Base-by-base conservation (phyloP, 2,888 invertebrate species). In the Drosophila anomelani region DNA sequence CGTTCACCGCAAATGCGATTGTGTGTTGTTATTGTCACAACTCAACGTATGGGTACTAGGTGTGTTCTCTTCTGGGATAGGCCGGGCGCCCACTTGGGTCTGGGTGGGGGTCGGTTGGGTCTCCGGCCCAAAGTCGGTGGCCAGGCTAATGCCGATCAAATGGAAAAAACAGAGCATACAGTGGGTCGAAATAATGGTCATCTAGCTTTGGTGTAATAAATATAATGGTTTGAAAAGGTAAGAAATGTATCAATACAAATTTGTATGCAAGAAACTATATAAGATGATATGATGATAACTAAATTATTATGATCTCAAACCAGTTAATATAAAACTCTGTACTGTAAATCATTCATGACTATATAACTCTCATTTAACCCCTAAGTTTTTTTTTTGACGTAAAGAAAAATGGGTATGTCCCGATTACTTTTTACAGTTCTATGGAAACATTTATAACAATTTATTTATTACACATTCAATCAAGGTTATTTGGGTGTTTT, bases 21-120 rank as follows among this genome's bases (percentile, higher is more conserved):
- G 51, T 60, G 59, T 53, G 54, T 67, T 56, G 13, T 46, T 64
- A 34, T 59, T 64, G 76, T 77, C 51, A 34, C 29, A 47, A 64
- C 54, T 38, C 29, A 47, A 64, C 54, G 43, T 61, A 49, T 56
- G 41, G 57, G 67, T 61, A 46, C 46, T 46, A 46, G 60, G 67
- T 66, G 78, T 78, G 75, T 72, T 73, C 55, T 43, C 47, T 53
- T 54, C 32, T 41, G 54, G 60, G 58, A 15, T 38, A 29, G 29
- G 34, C 43, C 54, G 59, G 41, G 64, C 49, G 49, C 43, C 64
- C 64, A 64, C 43, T 29, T 43, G 26, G 26, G 41, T 26, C 13
- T 34, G 64, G 61, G 51, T 51, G 62, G 64, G 64, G 49, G 59
- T 51, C 49, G 64, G 59, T 51, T 39, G 64, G 49, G 59, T 51